Evolutionary conservation across 2,113 vertebrate genomes (phyloP), one percentile per base, ranked within the genome.

Genomic region (Cynoglossus semilaevis): DNA sequence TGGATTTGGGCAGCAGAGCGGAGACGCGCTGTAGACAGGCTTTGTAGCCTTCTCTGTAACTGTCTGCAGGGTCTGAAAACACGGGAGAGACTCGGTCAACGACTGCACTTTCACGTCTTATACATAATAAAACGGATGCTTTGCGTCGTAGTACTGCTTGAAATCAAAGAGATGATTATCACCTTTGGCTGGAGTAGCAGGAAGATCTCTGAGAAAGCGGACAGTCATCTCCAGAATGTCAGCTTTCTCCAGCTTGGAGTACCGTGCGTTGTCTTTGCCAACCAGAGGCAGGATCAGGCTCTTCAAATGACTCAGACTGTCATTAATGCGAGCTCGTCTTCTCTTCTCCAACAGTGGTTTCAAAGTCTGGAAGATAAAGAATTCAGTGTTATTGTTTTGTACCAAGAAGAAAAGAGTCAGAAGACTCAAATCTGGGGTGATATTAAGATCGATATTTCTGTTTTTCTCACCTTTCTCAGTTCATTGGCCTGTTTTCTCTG

Each of bases 221-320:
- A 96, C 94, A 0, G 95, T 94, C 94, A 95, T 95, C 77, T 97
- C 95, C 70, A 96, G 88, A 68, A 96, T 91, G 60, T 94, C 94
- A 0, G 95, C 95, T 82, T 96, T 96, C 79, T 97, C 95, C 64
- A 95, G 85, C 54, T 95, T 95, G 17, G 93, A 94, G 76, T 86
- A 91, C 66, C 91, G 84, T 2, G 92, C 92, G 77, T 88, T 93
- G 77, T 94, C 92, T 87, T 92, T 90, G 43, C 94, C 93, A 62
- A 93, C 85, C 15, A 95, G 88, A 15, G 93, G 93, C 56, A 94
- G 79, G 54, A 96, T 92, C 55, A 96, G 91, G 8, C 88, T 87
- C 76, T 93, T 92, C 60, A 96, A 78, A 56, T 92, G 92, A 40
- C 82, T 77, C 9, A 95, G 91, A 52, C 94, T 95, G 74, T 93